These are phyloP conservation scores for Ciconia maguari DNA, from an alignment of 2,113 vertebrate genomes.

Conservation along the genomic window DNA sequence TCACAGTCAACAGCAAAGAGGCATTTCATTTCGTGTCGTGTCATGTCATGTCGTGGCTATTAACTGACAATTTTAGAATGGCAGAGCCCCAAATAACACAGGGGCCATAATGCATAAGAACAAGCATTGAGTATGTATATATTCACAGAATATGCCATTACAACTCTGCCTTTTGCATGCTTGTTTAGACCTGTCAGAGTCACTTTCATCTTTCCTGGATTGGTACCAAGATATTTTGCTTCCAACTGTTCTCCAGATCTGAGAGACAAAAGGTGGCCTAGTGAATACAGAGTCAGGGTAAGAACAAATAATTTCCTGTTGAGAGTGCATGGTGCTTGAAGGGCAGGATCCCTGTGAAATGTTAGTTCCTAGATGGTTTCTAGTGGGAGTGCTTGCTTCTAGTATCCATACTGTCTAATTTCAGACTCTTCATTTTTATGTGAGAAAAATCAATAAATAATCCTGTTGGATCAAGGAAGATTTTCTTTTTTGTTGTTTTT, in stretches of 20 bases:
- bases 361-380: background rate
- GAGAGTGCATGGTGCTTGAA: background rate
- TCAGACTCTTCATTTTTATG: background rate
- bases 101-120: fast-evolving
- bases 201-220: background rate
- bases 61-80: background rate
- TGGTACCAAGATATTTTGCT: background rate
- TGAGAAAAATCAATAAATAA: background rate
- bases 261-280: background rate
- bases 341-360: background rate
- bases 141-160: background rate
- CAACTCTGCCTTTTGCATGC: background rate
- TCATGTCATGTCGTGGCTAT: background rate
- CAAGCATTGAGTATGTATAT: background rate
- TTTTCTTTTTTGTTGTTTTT: background rate
- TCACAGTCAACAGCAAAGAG: background rate
- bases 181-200: background rate
- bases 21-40: background rate
- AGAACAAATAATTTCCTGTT: background rate
- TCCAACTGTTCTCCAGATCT: background rate
- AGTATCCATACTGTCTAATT: background rate
- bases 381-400: background rate
- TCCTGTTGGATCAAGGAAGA: background rate
- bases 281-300: background rate
- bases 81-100: background rate